Percentiles rank a stretch among this genome's conserved stretches.
Evolutionary conservation across 2,113 vertebrate genomes (phyloP).

Genomic region (Scomber colias): DNA sequence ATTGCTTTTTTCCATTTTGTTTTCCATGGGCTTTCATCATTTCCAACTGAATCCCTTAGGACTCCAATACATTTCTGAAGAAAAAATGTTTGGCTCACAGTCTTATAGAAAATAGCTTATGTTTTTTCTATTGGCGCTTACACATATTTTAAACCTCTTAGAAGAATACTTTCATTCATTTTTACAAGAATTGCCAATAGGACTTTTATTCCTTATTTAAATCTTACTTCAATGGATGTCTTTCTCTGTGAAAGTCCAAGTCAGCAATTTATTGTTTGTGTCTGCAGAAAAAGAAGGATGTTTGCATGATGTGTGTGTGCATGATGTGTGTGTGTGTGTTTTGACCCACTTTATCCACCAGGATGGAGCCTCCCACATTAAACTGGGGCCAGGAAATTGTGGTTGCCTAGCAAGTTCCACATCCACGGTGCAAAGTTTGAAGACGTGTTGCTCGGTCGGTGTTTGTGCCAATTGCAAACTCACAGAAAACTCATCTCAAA

Average conservation of each 20-base stretch:
- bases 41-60: too few relatives aligned
- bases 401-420: constrained; percentile 73
- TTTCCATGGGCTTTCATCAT: too few relatives aligned
- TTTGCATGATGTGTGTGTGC: neutral
- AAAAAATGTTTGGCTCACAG: too few relatives aligned
- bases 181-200: too few relatives aligned
- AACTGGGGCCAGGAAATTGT: constrained; percentile 62
- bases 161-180: too few relatives aligned
- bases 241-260: neutral
- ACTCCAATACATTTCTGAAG: too few relatives aligned
- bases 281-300: neutral
- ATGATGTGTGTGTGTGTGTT: neutral
- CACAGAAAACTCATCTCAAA: neutral
- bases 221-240: too few relatives aligned
- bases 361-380: constrained; percentile 63
- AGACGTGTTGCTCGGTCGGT: constrained; percentile 43
- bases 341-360: constrained; percentile 52
- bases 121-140: too few relatives aligned
- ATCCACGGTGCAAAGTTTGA: constrained; percentile 64
- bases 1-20: neutral
- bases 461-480: constrained; percentile 4
- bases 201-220: too few relatives aligned
- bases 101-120: too few relatives aligned
- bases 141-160: too few relatives aligned
- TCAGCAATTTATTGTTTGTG: neutral